Base-by-base conservation (phyloP, 2,888 invertebrate genomes). In the Apocheima hispidaria region DNA sequence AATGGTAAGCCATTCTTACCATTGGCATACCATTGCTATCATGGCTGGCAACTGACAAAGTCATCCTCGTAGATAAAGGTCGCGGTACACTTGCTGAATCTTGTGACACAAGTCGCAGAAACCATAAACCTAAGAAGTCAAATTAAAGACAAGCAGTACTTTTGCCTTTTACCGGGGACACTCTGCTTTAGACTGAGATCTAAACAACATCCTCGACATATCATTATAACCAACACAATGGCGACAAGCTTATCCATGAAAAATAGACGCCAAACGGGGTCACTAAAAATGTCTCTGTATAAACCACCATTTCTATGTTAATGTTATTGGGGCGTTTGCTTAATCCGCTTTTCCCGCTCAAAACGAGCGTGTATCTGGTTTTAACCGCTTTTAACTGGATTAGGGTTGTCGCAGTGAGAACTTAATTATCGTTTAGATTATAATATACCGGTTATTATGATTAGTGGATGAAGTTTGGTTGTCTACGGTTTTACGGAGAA, bases 271-370 rank as follows among this genome's bases (percentile, higher is more conserved):
- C 67, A 70, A 84, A 87, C 73, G 77, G 74, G 86, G 85, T 84
- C 86, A 87, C 84, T 86, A 87, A 87, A 88, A 88, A 85, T 84
- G 81, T 83, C 82, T 81, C 77, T 77, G 79, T 76, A 73, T 78
- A 74, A 79, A 81, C 76, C 74, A 73, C 87, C 84, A 86, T 91
- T 89, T 86, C 83, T 89, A 91, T 91, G 91, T 86, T 82, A 91
- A 91, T 90, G 85, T 88, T 89, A 90, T 90, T 83, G 86, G 78
- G 79, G 82, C 83, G 82, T 88, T 81, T 84, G 84, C 84, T 90
- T 90, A 89, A 90, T 90, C 90, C 89, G 84, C 84, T 83, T 69
- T 84, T 82, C 77, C 83, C 81, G 82, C 82, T 80, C 74, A 79
- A 72, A 86, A 86, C 88, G 82, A 80, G 81, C 87, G 75, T 88